These are phyloP conservation scores for Arion vulgaris DNA, from an alignment of 1,140 invertebrate species.

Conservation along the genomic window DNA sequence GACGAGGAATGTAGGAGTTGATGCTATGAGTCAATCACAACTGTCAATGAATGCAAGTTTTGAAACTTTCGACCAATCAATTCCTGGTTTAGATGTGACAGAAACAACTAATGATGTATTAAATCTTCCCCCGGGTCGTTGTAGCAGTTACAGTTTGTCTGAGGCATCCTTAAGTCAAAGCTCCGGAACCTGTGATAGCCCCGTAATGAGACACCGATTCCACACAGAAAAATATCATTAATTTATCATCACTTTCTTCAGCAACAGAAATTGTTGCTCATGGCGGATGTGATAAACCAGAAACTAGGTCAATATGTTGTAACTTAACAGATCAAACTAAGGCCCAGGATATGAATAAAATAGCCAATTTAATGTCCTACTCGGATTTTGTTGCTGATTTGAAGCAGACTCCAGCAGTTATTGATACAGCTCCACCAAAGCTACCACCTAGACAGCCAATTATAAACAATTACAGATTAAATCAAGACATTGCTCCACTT, in stretches of 20 bases:
- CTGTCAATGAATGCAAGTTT: constrained; percentile 18
- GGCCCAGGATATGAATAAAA: background rate
- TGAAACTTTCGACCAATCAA: constrained; percentile 22
- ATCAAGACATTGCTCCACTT: constrained; percentile 14
- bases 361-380: background rate
- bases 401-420: background rate
- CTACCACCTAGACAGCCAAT: constrained; percentile 12
- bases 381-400: constrained; percentile 34
- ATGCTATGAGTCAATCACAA: constrained; percentile 31
- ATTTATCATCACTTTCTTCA: background rate
- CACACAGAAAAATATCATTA: background rate
- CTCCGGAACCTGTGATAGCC: background rate
- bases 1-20: constrained; percentile 22
- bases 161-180: background rate
- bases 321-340: background rate
- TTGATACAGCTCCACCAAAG: constrained; percentile 12
- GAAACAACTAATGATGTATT: background rate
- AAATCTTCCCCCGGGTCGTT: background rate
- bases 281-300: background rate
- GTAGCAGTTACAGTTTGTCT: background rate
- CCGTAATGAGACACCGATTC: background rate
- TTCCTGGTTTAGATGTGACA: background rate
- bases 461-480: constrained; percentile 15
- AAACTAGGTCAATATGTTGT: background rate
- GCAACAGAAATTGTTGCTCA: background rate